Conservation (phyloP, 2,888 invertebrate genomes). For the Ophonus ardosiacus region DNA sequence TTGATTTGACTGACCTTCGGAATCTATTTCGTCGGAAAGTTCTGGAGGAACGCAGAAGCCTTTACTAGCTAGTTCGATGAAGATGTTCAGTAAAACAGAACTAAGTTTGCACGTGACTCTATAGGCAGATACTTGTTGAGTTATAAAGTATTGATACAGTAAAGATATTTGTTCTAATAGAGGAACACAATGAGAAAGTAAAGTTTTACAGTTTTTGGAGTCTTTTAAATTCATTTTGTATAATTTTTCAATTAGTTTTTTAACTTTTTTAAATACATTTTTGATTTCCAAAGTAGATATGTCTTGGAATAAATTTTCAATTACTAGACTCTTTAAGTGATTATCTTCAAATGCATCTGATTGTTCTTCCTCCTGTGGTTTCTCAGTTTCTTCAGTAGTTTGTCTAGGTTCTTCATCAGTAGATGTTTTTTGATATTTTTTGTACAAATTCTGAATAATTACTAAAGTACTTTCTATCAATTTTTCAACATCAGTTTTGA, state of each 20-base stretch:
- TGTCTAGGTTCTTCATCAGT: conserved; percentile 74
- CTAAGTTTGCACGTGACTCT: conserved; percentile 89
- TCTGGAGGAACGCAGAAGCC: conserved; percentile 97
- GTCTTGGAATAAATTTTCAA: conserved; percentile 81
- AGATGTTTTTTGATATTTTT: conserved; percentile 76
- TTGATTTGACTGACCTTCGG: conserved; percentile 74
- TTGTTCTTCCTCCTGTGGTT: conserved; percentile 70
- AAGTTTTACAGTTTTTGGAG: conserved; percentile 68
- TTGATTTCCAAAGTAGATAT: conserved; percentile 79
- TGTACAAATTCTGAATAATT: conserved; percentile 80
- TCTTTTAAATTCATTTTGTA: conserved; percentile 73
- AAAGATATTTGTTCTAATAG: conserved; percentile 87
- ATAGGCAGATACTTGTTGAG: conserved; percentile 87
- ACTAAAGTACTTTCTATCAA: conserved; percentile 75
- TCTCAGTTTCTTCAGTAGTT: conserved; percentile 69
- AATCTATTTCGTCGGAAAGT: conserved; percentile 84
- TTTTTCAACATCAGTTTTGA: conserved; percentile 63
- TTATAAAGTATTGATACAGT: conserved; percentile 87
- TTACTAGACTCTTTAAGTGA: conserved; percentile 83
- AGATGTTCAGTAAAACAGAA: conserved; percentile 89
- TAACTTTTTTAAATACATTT: conserved; percentile 72
- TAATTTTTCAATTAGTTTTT: conserved; percentile 74
- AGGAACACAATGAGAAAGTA: conserved; percentile 77
- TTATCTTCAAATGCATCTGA: conserved; percentile 79
- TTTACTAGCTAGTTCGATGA: conserved; percentile 88